Evolutionary conservation across 2,113 vertebrate genomes (phyloP).

Genomic region (Perognathus longimembris): DNA sequence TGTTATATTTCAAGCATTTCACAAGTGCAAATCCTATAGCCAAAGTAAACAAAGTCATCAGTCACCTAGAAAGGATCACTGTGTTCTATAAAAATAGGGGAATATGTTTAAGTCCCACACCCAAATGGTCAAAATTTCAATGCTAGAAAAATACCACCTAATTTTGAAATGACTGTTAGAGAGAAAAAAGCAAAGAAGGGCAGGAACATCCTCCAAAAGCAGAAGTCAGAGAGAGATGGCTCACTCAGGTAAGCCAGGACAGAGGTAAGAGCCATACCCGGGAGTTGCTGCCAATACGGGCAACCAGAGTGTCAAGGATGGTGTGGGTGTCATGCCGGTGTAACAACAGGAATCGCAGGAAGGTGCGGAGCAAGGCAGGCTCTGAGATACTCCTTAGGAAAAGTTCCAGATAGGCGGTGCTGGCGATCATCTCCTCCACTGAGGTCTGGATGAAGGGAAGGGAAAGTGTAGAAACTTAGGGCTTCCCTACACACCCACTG

Average conservation of each 20-base stretch:
- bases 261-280: conserved; percentile 87
- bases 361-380: conserved; percentile 94
- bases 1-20: background rate
- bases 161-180: conserved; percentile 53
- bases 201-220: conserved; percentile 44
- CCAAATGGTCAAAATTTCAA: conserved; percentile 59
- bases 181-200: conserved; percentile 48
- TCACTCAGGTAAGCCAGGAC: conserved; percentile 75
- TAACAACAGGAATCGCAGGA: conserved; percentile 96
- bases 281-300: conserved; percentile 96
- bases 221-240: conserved; percentile 64
- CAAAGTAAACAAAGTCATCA: background rate
- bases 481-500: background rate
- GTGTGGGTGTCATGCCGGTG: conserved; percentile 94
- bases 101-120: conserved; percentile 22
- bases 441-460: conserved; percentile 88
- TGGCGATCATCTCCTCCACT: conserved; percentile 97
- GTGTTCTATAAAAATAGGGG: background rate
- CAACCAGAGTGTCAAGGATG: conserved; percentile 96
- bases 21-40: background rate
- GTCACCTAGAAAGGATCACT: conserved; percentile 41
- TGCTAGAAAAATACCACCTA: conserved; percentile 30
- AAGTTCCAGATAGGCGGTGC: conserved; percentile 97
- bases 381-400: conserved; percentile 96
- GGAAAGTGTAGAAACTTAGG: conserved; percentile 33